These are phyloP conservation scores for Aphidius colemani DNA, from an alignment of 2,888 invertebrate species.

Conservation along the genomic window DNA sequence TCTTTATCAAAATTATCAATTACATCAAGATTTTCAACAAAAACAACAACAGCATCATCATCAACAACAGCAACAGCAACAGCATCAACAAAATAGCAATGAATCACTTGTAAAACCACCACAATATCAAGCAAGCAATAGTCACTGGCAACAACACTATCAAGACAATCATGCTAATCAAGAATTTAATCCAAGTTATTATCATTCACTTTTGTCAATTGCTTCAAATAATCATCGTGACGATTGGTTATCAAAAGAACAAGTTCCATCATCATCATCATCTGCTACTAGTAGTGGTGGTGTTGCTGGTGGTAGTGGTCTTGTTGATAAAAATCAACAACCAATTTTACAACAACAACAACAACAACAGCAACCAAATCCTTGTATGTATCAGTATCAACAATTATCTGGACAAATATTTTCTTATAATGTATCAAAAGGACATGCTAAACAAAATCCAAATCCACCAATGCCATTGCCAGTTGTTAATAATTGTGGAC, in stretches of 20 bases:
- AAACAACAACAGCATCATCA: slow-evolving; percentile 32
- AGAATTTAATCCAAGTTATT: no score
- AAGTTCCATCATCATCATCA: no score
- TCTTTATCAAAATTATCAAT: slow-evolving; percentile 36
- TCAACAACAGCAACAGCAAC: slow-evolving; percentile 30
- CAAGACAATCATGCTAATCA: no score
- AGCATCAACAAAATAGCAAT: slow-evolving; percentile 13
- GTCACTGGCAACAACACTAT: no score
- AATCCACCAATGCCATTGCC: slow-evolving; percentile 29
- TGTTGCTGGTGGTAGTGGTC: no score
- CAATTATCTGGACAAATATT: slow-evolving; percentile 46
- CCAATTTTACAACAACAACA: slow-evolving; percentile 31
- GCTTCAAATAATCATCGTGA: not conserved
- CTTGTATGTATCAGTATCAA: slow-evolving; percentile 46
- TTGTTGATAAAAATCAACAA: not conserved
- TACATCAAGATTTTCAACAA: slow-evolving; percentile 17
- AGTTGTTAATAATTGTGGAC: no score
- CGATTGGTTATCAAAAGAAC: no score
- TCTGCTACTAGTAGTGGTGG: no score
- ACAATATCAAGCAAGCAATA: slow-evolving; percentile 34
- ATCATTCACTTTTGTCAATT: no score
- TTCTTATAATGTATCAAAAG: slow-evolving; percentile 46
- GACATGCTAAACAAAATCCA: slow-evolving; percentile 41
- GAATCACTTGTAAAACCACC: slow-evolving; percentile 27
- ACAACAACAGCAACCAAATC: slow-evolving; percentile 46